Base-by-base conservation (phyloP, 30 jellyfish, hydroid and myxozoan genomes). In the Aurelia coerulea region DNA sequence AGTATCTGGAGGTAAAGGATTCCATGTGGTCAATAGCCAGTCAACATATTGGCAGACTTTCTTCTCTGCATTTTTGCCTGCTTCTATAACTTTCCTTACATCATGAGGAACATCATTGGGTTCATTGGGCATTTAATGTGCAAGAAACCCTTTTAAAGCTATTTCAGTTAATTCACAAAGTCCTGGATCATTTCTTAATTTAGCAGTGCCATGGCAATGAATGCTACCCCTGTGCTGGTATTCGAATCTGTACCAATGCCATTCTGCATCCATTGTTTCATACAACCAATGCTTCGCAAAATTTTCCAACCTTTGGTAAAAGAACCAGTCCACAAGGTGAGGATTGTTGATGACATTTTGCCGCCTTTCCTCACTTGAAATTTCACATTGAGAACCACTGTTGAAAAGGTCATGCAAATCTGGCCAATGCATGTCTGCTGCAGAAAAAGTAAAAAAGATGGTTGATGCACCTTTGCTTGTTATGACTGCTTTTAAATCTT, bases 21-120 rank as follows among this genome's bases (percentile, higher is more conserved):
- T 37, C 46, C 2, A 1, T 37, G 46, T 37, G 16, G 88, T 9
- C 2, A 81, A 11, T 53, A 81, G 29, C 34, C 37, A 37, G 41
- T 81, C 91, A 35, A 9, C 49, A 68, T 65, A 81, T 12, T 50
- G 31, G 34, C 89, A 81, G 19, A 81, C 41, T 33, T 13, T 49
- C 4, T 42, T 16, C 5, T 23, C 73, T 1, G 91, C 91, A 67
- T 23, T 50, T 12, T 3, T 12, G 2, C 91, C 91, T 14, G 68
- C 91, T 10, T 12, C 15, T 1, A 76, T 4, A 1, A 62, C 46
- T 58, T 39, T 3, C 2, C 53, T 50, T 2, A 9, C 16, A 14
- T 76, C 80, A 46, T 65, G 29, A 9, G 4, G 2, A 37, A 37
- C 46, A 65, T 18, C 51, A 29, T 17, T 14, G 2, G 46, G 2